Percentiles rank a stretch among this genome's conserved stretches.
These are phyloP conservation scores for Acrossocheilus fasciatus DNA, from an alignment of 2,797 vertebrate species.

Conservation along the genomic window DNA sequence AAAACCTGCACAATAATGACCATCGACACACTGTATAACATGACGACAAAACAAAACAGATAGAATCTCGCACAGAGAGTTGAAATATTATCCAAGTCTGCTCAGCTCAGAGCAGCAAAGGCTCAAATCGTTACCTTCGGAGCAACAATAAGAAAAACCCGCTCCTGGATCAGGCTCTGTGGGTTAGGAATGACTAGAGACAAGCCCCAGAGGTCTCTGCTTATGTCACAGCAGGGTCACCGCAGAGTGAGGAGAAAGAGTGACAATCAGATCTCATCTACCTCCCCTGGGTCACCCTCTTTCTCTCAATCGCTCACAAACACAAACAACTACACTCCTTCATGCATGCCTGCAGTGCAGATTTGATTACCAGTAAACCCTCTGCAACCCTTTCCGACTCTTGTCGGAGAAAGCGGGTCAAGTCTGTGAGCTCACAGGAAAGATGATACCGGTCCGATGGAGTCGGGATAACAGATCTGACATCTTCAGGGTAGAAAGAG, in stretches of 20 bases:
- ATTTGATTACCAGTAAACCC: constrained; percentile 78
- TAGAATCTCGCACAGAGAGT: constrained; percentile 20
- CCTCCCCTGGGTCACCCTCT: constrained; percentile 42
- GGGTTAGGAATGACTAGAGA: constrained; percentile 52
- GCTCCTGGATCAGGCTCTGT: background rate
- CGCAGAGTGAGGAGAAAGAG: constrained; percentile 45
- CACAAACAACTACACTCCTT: constrained; percentile 65
- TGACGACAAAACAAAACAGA: background rate
- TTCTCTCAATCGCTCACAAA: constrained; percentile 62
- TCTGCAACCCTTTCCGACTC: constrained; percentile 73
- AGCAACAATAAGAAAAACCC: background rate
- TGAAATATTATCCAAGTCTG: constrained; percentile 30
- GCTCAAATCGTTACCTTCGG: background rate
- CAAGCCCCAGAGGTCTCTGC: constrained; percentile 41
- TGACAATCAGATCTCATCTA: constrained; percentile 54
- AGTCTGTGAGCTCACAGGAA: constrained; percentile 70
- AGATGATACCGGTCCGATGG: constrained; percentile 69
- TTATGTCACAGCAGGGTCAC: constrained; percentile 48
- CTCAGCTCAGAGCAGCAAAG: constrained; percentile 33
- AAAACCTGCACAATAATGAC: background rate
- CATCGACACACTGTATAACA: background rate
- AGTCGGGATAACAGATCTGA: constrained; percentile 68
- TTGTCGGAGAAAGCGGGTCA: constrained; percentile 75
- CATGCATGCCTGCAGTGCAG: constrained; percentile 64
- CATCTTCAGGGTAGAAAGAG: constrained; percentile 55